Conservation (phyloP, 2,888 invertebrate genomes). For the Caenorhabditis angaria region DNA sequence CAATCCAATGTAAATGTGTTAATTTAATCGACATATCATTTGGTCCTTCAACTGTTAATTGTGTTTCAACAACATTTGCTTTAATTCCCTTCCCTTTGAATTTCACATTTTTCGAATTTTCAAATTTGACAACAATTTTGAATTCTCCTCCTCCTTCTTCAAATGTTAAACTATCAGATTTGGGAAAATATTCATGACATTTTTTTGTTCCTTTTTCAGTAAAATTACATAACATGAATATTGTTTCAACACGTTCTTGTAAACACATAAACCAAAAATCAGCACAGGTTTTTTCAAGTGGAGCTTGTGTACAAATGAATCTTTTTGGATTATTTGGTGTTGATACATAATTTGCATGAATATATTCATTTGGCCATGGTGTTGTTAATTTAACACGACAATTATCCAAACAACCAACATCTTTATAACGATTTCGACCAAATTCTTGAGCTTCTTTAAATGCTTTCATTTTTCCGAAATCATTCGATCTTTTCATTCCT, state of each 20-base stretch:
- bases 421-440: constrained; percentile 46
- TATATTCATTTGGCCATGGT: constrained; percentile 45
- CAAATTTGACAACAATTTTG: constrained; percentile 28
- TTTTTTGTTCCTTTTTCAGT: constrained; percentile 49
- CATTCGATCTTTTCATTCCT: no score
- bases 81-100: constrained; percentile 17
- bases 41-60: constrained; percentile 24
- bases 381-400: constrained; percentile 40
- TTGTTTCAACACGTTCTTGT: constrained; percentile 43
- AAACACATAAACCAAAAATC: constrained; percentile 53
- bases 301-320: constrained; percentile 55
- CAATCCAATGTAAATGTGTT: constrained; percentile 51
- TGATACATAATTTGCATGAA: constrained; percentile 53
- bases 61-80: constrained; percentile 34
- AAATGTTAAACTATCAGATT: constrained; percentile 23
- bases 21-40: constrained; percentile 16
- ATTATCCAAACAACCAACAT: constrained; percentile 50
- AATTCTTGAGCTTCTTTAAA: constrained; percentile 33
- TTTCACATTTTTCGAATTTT: constrained; percentile 19
- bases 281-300: constrained; percentile 46
- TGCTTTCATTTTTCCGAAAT: constrained; percentile 42
- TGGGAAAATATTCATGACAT: constrained; percentile 48
- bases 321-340: constrained; percentile 38
- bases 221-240: constrained; percentile 52
- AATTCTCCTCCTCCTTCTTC: constrained; percentile 25